Evolutionary conservation across 2,888 invertebrate species (phyloP), one percentile per base, ranked within the genome.

Genomic region (Agriopis marginaria): DNA sequence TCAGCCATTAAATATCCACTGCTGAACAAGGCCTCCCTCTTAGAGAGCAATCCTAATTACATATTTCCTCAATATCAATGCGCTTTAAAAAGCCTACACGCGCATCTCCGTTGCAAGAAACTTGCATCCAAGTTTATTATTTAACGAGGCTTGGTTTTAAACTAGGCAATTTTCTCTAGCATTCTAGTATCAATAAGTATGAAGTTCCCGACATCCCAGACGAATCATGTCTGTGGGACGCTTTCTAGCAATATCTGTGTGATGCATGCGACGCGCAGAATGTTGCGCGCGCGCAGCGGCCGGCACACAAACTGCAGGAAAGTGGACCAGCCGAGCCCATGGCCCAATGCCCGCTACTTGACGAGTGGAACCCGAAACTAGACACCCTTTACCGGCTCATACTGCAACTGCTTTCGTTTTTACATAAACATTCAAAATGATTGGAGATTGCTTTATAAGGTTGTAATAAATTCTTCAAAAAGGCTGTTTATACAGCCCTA

Each of bases 221-320:
- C 84, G 82, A 82, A 71, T 71, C 71, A 71, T 72, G 70, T 71
- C 72, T 75, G 65, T 85, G 85, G 84, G 82, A 82, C 85, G 86
- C 88, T 90, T 91, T 91, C 91, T 91, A 89, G 86, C 84, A 87
- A 86, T 88, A 86, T 85, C 83, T 85, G 82, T 78, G 85, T 85
- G 85, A 86, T 84, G 82, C 83, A 84, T 81, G 81, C 70, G 79
- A 70, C 65, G 70, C 76, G 70, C 79, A 86, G 82, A 84, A 84
- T 85, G 83, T 81, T 69, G 79, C 78, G 76, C 73, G 74, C 68
- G 68, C 73, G 78, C 68, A 9, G 60, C 40, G 10, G 58, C 44
- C 51, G 87, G 83, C 87, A 88, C 81, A 88, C 85, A 85, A 87
- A 86, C 85, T 80, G 78, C 81, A 85, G 70, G 91, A 89, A 91